Evolutionary conservation across 2,888 invertebrate species (phyloP).

Genomic region (Myathropa florea): DNA sequence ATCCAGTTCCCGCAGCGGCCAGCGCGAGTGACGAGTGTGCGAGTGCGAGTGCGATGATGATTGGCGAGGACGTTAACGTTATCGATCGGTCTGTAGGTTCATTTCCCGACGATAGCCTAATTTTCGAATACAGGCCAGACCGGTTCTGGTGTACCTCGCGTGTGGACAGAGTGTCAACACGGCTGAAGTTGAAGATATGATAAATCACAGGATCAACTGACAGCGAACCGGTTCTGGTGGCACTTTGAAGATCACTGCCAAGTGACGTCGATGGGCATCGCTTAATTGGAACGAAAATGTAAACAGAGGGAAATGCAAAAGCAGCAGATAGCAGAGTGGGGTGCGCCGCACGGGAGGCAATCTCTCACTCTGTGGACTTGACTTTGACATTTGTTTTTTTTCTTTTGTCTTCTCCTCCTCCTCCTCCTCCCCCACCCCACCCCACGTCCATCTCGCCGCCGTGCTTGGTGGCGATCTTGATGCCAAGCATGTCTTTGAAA

Average conservation of each 20-base stretch:
- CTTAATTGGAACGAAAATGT: conserved; percentile 14
- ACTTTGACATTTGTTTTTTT: conserved; percentile 2
- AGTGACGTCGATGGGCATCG: conserved; percentile 38
- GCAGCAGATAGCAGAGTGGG: background rate
- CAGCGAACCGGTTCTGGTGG: conserved; percentile 8
- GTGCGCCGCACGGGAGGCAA: background rate
- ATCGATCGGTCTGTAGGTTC: conserved; percentile 39
- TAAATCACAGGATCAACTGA: conserved; percentile 31
- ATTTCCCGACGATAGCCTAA: conserved; percentile 55
- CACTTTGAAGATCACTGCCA: conserved; percentile 58
- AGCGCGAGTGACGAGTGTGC: conserved; percentile 12
- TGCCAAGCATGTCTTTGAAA: background rate
- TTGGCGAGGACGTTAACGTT: conserved; percentile 22
- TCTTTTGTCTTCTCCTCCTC: background rate
- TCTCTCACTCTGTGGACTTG: conserved; percentile 18
- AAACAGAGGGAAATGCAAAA: conserved; percentile 22
- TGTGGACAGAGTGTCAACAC: conserved; percentile 5
- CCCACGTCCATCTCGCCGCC: background rate
- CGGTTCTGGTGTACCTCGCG: background rate
- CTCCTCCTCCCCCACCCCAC: background rate
- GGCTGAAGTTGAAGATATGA: conserved; percentile 5
- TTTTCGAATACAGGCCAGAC: conserved; percentile 21
- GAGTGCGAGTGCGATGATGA: conserved; percentile 19
- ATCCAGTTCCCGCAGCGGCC: conserved; percentile 37
- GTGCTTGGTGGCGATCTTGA: conserved; percentile 9